Evolutionary conservation across 2,113 vertebrate species (phyloP), one percentile per base, ranked within the genome.

Genomic region (Sylvietta virens): DNA sequence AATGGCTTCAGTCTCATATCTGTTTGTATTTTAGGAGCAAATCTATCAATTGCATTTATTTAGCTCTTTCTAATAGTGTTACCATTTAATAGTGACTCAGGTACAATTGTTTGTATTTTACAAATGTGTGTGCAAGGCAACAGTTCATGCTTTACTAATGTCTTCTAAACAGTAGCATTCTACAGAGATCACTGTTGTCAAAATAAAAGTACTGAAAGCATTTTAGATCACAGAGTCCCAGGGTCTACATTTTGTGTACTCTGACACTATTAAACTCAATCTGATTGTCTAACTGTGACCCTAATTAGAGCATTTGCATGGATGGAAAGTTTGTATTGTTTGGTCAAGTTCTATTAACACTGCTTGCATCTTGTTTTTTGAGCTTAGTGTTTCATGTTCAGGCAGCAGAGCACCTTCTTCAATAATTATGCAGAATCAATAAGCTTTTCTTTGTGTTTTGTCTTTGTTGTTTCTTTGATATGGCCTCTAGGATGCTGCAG

Each of bases 401-500:
- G 94, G 92, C 87, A 98, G 98, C 95, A 92, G 87, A 97, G 72
- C 92, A 95, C 97, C 96, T 98, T 97, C 96, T 96, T 97, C 83
- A 93, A 95, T 98, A 98, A 98, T 98, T 98, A 99, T 98, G 97
- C 98, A 98, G 97, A 98, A 98, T 99, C 98, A 99, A 98, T 99
- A 99, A 98, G 94, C 97, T 98, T 98, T 97, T 95, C 95, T 97
- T 97, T 98, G 97, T 99, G 96, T 98, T 98, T 98, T 99, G 97
- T 99, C 97, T 98, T 98, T 98, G 98, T 98, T 98, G 96, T 98
- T 98, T 98, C 98, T 98, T 97, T 98, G 97, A 98, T 98, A 97
- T 98, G 98, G 98, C 98, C 98, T 98, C 88, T 98, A 99, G 99
- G 99, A 99, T 98, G 98, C 99, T 99, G 99, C 99, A 97, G 99